Evolutionary conservation across 2,888 invertebrate genomes (phyloP).

Genomic region (Plagodis dolabraria): DNA sequence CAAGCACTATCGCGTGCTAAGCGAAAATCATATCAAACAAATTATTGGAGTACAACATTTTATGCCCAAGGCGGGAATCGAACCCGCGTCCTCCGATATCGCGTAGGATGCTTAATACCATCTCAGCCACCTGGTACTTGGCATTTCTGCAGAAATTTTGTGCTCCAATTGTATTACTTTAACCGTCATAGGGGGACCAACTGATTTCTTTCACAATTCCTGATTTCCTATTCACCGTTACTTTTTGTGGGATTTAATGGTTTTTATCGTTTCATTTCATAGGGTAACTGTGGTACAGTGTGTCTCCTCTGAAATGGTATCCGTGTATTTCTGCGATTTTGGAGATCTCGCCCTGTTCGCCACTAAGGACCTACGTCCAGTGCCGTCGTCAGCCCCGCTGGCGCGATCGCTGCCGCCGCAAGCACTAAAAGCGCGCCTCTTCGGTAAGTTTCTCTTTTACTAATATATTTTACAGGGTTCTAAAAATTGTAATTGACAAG

Average conservation of each 20-base stretch:
- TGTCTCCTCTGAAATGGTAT: slow-evolving; percentile 78
- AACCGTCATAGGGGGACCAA: no score
- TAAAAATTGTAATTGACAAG: not conserved
- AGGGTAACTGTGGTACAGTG: slow-evolving; percentile 80
- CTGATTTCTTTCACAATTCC: no score
- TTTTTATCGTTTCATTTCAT: slow-evolving; percentile 15
- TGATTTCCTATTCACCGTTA: no score
- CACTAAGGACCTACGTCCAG: slow-evolving; percentile 60
- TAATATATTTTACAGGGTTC: not conserved
- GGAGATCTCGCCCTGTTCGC: slow-evolving; percentile 83
- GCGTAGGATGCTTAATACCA: no score
- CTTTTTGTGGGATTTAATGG: not conserved
- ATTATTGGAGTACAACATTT: no score
- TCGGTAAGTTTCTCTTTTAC: slow-evolving; percentile 58
- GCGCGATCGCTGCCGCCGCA: slow-evolving; percentile 74
- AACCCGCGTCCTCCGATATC: no score
- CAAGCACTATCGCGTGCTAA: no score
- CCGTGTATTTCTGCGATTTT: slow-evolving; percentile 86
- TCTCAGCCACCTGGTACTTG: no score
- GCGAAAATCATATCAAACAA: no score
- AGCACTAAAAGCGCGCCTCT: slow-evolving; percentile 76
- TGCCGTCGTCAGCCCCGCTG: slow-evolving; percentile 64
- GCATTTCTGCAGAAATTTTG: no score
- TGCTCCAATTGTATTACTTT: no score
- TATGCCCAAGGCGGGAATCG: no score